These are phyloP conservation scores for Isichthys henryi DNA, from an alignment of 2,113 vertebrate species.

Conservation along the genomic window DNA sequence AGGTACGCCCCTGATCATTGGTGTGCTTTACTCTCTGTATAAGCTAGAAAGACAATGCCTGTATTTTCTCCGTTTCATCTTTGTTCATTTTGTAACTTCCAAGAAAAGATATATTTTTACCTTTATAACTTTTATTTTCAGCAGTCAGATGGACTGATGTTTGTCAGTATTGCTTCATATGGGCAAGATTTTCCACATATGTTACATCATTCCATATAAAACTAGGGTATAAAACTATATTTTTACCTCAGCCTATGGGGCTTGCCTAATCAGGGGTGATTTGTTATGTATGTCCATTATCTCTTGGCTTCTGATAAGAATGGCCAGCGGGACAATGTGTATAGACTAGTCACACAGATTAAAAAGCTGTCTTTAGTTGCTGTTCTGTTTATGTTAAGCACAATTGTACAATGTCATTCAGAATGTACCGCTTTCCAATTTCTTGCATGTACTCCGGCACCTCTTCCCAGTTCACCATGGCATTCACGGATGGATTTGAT, in stretches of 20 bases:
- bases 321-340: not conserved
- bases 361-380: not conserved
- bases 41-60: not conserved
- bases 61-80: not conserved
- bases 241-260: not conserved
- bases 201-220: not conserved
- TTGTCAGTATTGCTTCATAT: not conserved
- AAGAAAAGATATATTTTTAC: not conserved
- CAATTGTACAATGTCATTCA: not conserved
- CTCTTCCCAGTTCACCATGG: conserved; percentile 46
- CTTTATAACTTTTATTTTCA: not conserved
- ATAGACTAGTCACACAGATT: not conserved
- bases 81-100: too few species aligned
- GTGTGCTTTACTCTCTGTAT: not conserved
- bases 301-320: not conserved
- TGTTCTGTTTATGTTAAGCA: not conserved
- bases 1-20: not conserved
- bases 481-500: conserved; percentile 36
- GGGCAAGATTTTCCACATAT: not conserved
- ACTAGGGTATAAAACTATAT: not conserved
- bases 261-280: not conserved
- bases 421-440: conserved; percentile 42
- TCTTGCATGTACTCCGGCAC: conserved; percentile 43
- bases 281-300: not conserved
- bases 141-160: not conserved